phyloP scores from a whole-genome alignment of 2,888 invertebrate species.

The Acleris holmiana region DNA sequence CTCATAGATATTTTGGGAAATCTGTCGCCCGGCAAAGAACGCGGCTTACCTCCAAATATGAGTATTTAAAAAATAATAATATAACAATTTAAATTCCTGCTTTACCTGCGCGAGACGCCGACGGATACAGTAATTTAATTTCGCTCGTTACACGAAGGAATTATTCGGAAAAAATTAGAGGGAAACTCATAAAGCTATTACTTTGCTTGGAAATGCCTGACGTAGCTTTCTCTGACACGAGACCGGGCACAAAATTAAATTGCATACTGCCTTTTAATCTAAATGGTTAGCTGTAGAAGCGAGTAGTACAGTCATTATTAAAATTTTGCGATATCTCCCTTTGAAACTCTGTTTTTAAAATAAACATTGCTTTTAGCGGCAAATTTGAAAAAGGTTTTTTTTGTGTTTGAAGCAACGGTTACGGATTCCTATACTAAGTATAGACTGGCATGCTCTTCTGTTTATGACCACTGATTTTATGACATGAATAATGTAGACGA shows the following conservation, averaged over 20 bases:
- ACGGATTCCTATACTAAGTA: too few relatives aligned
- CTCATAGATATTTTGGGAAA: too few relatives aligned
- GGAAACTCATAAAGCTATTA: constrained; percentile 71
- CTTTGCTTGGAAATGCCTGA: constrained; percentile 63
- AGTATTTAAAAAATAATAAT: constrained; percentile 2
- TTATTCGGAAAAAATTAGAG: constrained; percentile 67
- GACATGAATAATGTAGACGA: not conserved
- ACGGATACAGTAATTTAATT: constrained; percentile 69
- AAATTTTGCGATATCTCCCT: constrained; percentile 39
- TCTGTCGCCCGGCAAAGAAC: too few relatives aligned
- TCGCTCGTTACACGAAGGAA: constrained; percentile 62
- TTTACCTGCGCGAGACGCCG: constrained; percentile 52
- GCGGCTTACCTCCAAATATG: not conserved
- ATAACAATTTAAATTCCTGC: constrained; percentile 54
- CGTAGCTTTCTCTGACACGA: constrained; percentile 60
- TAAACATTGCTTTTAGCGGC: not conserved
- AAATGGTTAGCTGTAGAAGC: constrained; percentile 47
- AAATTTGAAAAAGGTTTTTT: not conserved
- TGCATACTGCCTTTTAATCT: constrained; percentile 49
- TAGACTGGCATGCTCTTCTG: too few relatives aligned
- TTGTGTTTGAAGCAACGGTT: too few relatives aligned
- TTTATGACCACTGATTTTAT: too few relatives aligned
- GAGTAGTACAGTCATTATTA: constrained; percentile 49
- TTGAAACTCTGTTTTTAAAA: not conserved
- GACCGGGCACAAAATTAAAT: constrained; percentile 64